Evolutionary conservation across 2,113 vertebrate genomes (phyloP).

Genomic region (Pica pica): DNA sequence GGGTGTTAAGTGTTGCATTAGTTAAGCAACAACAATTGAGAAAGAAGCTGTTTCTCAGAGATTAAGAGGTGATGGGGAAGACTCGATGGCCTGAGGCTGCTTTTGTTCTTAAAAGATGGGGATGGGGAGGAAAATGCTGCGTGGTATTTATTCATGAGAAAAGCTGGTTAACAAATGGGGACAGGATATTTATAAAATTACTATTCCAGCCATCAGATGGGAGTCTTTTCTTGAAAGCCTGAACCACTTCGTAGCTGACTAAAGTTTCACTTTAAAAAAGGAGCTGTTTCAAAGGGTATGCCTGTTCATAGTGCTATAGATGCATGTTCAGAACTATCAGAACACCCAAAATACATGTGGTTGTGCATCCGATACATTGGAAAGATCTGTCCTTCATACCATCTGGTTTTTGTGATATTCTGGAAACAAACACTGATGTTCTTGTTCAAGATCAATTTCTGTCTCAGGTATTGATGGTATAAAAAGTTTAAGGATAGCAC

Average conservation of each 20-base stretch:
- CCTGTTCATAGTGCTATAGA: neutral
- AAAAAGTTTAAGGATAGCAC: neutral
- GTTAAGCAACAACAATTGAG: constrained; percentile 2
- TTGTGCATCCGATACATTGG: neutral
- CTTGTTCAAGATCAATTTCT: neutral
- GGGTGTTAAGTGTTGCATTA: constrained; percentile 1
- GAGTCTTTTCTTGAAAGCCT: neutral
- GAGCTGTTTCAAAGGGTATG: neutral
- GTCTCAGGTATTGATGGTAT: neutral
- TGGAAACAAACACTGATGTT: neutral
- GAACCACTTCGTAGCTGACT: neutral
- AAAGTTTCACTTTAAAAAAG: neutral
- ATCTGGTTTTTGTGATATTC: neutral
- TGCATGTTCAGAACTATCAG: neutral
- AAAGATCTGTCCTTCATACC: neutral
- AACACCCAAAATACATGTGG: neutral
- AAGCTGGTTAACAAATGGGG: neutral
- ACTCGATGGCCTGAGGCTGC: constrained; percentile 1
- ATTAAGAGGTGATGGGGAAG: constrained; percentile 19
- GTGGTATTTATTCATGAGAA: neutral
- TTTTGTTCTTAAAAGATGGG: constrained; percentile 10
- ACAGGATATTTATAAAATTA: neutral
- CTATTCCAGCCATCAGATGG: neutral
- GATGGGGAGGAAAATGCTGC: neutral
- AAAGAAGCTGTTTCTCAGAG: constrained; percentile 24